Conservation (phyloP, 2,797 vertebrate genomes). For the Hemitrygon akajei region DNA sequence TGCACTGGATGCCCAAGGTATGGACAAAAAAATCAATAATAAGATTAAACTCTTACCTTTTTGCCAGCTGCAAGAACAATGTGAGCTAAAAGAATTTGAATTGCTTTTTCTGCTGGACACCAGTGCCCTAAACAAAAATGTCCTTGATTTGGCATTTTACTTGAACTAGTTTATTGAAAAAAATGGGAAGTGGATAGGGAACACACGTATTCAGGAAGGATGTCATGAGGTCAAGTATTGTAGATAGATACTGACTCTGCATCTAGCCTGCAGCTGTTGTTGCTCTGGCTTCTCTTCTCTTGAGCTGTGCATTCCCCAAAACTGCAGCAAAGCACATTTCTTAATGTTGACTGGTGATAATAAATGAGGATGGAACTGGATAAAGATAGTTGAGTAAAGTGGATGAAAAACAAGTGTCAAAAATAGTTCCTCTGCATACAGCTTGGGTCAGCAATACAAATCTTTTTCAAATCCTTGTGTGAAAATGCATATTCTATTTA, state of each 20-base stretch:
- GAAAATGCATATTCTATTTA: neutral
- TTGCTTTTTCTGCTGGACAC: neutral
- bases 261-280: neutral
- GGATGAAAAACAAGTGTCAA: neutral
- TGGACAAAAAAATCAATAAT: neutral
- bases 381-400: neutral
- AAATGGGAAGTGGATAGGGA: neutral
- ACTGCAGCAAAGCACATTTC: neutral
- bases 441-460: slow-evolving; percentile 7
- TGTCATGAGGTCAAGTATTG: neutral
- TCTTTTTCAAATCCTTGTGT: slow-evolving; percentile 2
- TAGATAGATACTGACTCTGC: neutral
- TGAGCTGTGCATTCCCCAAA: neutral
- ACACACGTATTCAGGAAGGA: neutral
- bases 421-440: neutral
- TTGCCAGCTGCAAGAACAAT: slow-evolving; percentile 13
- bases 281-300: neutral
- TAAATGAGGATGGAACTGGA: neutral
- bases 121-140: neutral
- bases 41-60: slow-evolving; percentile 7
- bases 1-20: neutral
- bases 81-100: neutral
- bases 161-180: neutral
- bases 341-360: neutral
- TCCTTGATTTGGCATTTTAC: neutral